Base-by-base conservation (phyloP, 2,797 vertebrate species). In the Phalanger gymnotis region DNA sequence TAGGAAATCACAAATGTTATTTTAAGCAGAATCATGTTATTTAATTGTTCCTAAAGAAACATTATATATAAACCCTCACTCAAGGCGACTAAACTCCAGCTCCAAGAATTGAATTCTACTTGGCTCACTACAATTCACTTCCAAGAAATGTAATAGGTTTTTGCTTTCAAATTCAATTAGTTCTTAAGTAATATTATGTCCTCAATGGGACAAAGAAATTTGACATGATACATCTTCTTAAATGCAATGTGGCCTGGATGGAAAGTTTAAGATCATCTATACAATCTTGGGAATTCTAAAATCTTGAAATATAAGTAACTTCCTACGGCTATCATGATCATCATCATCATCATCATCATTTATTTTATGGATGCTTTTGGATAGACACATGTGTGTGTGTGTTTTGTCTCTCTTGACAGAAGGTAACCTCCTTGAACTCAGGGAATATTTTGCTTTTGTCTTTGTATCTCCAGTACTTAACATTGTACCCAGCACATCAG, bases 121-220 rank as follows among this genome's bases (percentile, higher is more conserved):
- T 92, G 51, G 4, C 53, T 58, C n/a, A 93, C 73, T 51, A 92
- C 56, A 91, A 97, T 61, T 73, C n/a, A 47, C 40, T 91, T 90
- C 55, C 89, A 92, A 92, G 54, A 93, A 94, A 92, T 90, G 12
- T 0, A 52, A 61, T 51, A 89, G 93, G 5, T 27, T 93, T 96
- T 93, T 94, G n/a, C 28, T 95, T 93, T 11, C 92, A 25, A 81
- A 81, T n/a, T 96, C 52, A 90, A 13, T 10, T n/a, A 94, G 47
- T 93, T 66, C 90, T 19, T 94, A 14, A 47, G 12, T 16, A 52
- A 81, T 61, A 87, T 87, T 34, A 94, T 0, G 91, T 11, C 31
- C 40, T 92, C 53, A 53, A 95, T 90, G 11, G 54, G 81, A 90
- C 6, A 13, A 61, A 73, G 93, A 89, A 14, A 53, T 25, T 51